Conservation (phyloP, 2,113 vertebrate genomes). For the Ptyas mucosa region DNA sequence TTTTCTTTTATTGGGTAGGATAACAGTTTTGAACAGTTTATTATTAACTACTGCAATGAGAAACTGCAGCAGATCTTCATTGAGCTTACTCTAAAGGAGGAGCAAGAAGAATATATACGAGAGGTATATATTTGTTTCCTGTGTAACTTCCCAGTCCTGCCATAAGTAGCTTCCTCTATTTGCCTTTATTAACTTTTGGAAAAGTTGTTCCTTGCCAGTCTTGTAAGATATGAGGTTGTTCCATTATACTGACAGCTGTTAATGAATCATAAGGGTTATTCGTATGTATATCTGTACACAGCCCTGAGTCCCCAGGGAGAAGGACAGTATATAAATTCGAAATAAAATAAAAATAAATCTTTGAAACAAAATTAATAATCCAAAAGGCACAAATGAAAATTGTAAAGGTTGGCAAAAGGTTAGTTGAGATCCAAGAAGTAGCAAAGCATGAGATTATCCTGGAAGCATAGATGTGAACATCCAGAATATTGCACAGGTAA, state of each 20-base stretch:
- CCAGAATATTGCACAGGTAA: not conserved
- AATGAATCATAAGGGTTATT: not conserved
- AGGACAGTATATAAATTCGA: no score
- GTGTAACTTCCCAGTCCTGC: not conserved
- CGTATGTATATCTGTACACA: no score
- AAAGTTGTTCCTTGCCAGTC: not conserved
- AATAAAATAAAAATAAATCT: no score
- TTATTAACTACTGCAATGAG: constrained; percentile 99
- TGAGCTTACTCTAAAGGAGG: constrained; percentile 92
- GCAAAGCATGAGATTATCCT: not conserved
- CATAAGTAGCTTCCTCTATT: not conserved
- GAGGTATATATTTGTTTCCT: constrained; percentile 72
- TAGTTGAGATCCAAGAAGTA: not conserved
- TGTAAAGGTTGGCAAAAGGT: not conserved
- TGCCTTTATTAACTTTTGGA: not conserved
- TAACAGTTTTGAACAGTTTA: constrained; percentile 99
- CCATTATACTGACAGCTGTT: not conserved
- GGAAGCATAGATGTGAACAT: not conserved
- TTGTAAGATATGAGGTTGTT: not conserved
- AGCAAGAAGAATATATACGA: constrained; percentile 95
- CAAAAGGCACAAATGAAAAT: not conserved
- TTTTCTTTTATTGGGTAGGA: constrained; percentile 73
- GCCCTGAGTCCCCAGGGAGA: no score
- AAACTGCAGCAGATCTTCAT: constrained; percentile 99
- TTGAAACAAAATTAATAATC: not conserved